These are phyloP conservation scores for Athalia cordata DNA, from an alignment of 2,888 invertebrate genomes.

Conservation along the genomic window DNA sequence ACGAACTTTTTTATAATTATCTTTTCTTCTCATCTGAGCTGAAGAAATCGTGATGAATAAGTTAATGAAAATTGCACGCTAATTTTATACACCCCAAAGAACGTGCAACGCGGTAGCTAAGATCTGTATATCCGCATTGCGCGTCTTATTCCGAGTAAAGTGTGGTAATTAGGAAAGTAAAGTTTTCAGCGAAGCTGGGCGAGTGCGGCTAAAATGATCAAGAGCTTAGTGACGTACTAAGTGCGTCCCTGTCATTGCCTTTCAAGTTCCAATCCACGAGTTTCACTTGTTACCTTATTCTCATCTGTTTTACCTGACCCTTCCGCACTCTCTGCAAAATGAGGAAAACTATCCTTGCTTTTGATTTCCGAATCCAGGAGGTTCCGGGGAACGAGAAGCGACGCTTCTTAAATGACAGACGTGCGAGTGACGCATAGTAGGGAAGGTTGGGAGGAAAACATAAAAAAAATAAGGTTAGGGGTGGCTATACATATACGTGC, in stretches of 20 bases:
- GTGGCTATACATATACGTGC: constrained; percentile 46
- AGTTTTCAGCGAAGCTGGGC: constrained; percentile 53
- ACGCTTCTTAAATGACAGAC: constrained; percentile 29
- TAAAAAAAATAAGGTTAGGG: constrained; percentile 46
- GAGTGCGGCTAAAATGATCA: constrained; percentile 53
- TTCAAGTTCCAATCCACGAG: constrained; percentile 37
- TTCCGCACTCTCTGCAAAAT: background rate
- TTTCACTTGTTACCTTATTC: background rate
- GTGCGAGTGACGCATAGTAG: background rate
- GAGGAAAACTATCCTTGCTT: constrained; percentile 7
- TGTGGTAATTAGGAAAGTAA: constrained; percentile 59
- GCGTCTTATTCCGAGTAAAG: constrained; percentile 1
- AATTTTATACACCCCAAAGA: constrained; percentile 5
- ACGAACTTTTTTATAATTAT: background rate
- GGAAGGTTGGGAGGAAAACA: background rate
- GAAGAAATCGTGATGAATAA: background rate
- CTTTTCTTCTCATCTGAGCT: background rate
- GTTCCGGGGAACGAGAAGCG: constrained; percentile 28
- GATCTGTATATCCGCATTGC: constrained; percentile 35
- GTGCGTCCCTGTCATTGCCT: constrained; percentile 53
- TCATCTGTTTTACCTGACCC: constrained; percentile 11
- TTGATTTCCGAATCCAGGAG: background rate
- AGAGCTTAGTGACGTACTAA: constrained; percentile 63
- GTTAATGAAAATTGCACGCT: background rate
- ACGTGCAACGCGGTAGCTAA: background rate